Conservation (phyloP, 2,888 invertebrate genomes). For the Lagria hirta region DNA sequence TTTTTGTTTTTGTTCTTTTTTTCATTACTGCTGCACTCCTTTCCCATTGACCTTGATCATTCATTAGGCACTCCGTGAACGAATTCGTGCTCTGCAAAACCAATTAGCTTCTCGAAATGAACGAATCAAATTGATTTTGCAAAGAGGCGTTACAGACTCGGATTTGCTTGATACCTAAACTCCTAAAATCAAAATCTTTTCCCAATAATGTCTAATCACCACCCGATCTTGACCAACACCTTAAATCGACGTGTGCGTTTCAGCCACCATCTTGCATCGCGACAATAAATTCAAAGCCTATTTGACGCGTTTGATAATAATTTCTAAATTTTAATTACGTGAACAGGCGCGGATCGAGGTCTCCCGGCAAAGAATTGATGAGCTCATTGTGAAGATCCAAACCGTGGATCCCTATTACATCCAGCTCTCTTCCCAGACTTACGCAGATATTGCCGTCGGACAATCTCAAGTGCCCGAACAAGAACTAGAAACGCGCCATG, state of each 20-base stretch:
- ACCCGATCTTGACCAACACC: slow-evolving; percentile 33
- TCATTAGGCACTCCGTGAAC: slow-evolving; percentile 78
- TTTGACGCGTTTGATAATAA: slow-evolving; percentile 38
- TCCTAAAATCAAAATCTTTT: slow-evolving; percentile 24
- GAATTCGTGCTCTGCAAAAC: slow-evolving; percentile 81
- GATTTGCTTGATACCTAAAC: slow-evolving; percentile 69
- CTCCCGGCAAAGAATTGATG: slow-evolving; percentile 70
- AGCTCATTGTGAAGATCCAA: slow-evolving; percentile 70
- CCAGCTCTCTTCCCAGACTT: slow-evolving; percentile 59
- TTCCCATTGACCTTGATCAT: slow-evolving; percentile 45
- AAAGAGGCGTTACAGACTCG: slow-evolving; percentile 83
- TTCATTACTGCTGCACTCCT: slow-evolving; percentile 56
- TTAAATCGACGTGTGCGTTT: slow-evolving; percentile 45
- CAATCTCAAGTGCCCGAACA: slow-evolving; percentile 49
- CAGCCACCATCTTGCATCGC: slow-evolving; percentile 52
- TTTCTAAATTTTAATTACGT: slow-evolving; percentile 44
- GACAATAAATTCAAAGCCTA: slow-evolving; percentile 19
- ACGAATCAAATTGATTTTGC: slow-evolving; percentile 82
- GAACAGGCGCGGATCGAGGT: slow-evolving; percentile 58
- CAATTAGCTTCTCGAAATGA: slow-evolving; percentile 86
- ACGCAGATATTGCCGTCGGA: slow-evolving; percentile 73
- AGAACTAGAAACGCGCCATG: slow-evolving; percentile 21
- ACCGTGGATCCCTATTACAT: slow-evolving; percentile 74
- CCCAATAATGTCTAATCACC: slow-evolving; percentile 21
- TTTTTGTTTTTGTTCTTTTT: slow-evolving; percentile 54